phyloP scores from a whole-genome alignment of 2,113 vertebrate species.

The Spizaetus ornatus region DNA sequence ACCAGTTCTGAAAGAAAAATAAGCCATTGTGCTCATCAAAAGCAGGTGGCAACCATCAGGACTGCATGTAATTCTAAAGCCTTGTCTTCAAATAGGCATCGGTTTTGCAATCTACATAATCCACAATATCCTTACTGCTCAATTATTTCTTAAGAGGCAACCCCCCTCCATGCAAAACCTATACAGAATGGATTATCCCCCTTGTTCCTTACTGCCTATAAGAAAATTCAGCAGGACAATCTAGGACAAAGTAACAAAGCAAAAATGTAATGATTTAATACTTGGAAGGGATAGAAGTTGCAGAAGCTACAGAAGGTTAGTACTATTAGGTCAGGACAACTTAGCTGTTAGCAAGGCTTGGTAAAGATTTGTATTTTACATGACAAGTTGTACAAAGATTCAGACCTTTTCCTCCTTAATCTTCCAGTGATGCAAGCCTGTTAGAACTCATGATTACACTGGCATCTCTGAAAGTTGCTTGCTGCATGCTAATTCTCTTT shows the following conservation, averaged over 20 bases:
- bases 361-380: not conserved
- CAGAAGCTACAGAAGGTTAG: not conserved
- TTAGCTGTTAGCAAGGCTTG: not conserved
- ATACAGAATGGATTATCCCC: not conserved
- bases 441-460: not conserved
- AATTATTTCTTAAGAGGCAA: not conserved
- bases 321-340: not conserved
- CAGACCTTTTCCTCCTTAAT: not conserved
- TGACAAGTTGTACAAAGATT: not conserved
- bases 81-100: not conserved
- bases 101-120: not conserved
- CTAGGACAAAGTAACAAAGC: not conserved
- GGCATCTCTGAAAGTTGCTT: not conserved
- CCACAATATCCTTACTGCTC: not conserved
- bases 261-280: not conserved
- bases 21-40: not conserved
- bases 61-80: not conserved
- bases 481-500: not conserved
- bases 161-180: too few species aligned
- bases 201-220: not conserved
- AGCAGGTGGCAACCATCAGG: not conserved
- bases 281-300: not conserved
- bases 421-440: not conserved
- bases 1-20: not conserved
- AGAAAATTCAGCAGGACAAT: not conserved